Conservation (phyloP, 2,113 vertebrate genomes). For the Cyprinodon tularosa region DNA sequence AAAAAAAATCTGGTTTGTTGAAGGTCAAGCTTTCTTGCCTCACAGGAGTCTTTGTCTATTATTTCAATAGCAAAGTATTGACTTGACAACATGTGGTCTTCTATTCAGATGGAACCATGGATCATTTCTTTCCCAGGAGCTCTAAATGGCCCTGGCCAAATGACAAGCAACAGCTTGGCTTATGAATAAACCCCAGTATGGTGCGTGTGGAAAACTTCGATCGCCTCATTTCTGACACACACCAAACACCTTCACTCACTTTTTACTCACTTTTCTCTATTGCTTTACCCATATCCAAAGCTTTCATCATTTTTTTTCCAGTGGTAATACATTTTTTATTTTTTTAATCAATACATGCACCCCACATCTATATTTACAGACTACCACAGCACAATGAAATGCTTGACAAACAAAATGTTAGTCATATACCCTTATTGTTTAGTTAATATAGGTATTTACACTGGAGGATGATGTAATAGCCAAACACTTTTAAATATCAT, state of each 20-base stretch:
- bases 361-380: slow-evolving; percentile 12
- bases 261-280: neutral
- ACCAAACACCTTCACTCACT: slow-evolving; percentile 7
- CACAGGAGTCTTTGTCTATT: slow-evolving; percentile 64
- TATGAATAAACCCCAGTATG: slow-evolving; percentile 71
- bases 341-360: slow-evolving; percentile 17
- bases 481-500: slow-evolving; percentile 38
- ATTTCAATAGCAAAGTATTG: slow-evolving; percentile 74
- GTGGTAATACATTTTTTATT: neutral
- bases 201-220: slow-evolving; percentile 49
- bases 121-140: slow-evolving; percentile 67
- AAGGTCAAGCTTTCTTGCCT: slow-evolving; percentile 73
- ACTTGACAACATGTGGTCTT: slow-evolving; percentile 69
- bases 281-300: slow-evolving; percentile 3
- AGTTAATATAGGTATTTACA: slow-evolving; percentile 37
- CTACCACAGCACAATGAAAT: slow-evolving; percentile 27
- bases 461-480: slow-evolving; percentile 42
- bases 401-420: slow-evolving; percentile 32
- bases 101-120: slow-evolving; percentile 64
- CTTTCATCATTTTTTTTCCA: slow-evolving; percentile 3
- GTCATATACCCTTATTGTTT: slow-evolving; percentile 9
- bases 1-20: slow-evolving; percentile 55
- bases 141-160: slow-evolving; percentile 66
- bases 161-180: slow-evolving; percentile 73
- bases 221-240: slow-evolving; percentile 33